Conservation (phyloP, 2,888 invertebrate genomes). For the Latheticus oryzae region DNA sequence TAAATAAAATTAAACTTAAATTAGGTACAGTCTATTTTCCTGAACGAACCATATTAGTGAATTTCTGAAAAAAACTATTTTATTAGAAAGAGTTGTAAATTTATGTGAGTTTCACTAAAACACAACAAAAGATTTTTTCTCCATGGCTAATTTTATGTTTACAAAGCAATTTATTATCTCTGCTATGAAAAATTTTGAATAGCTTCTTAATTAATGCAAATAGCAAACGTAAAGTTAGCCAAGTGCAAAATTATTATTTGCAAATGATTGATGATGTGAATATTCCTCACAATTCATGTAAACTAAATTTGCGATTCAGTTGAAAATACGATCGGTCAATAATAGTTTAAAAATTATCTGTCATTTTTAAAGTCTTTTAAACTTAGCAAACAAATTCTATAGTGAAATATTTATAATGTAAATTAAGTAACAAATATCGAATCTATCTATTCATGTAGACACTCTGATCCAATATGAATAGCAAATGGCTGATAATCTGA, state of each 20-base stretch:
- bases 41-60: no score
- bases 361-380: constrained; percentile 10
- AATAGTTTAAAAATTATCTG: constrained; percentile 8
- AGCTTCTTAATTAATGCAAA: constrained; percentile 11
- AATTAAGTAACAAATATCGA: constrained; percentile 36
- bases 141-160: no score
- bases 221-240: constrained; percentile 10
- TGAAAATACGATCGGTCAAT: constrained; percentile 5
- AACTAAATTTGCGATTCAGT: no score
- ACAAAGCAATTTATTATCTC: no score
- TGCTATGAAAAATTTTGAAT: no score
- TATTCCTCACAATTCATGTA: constrained; percentile 9
- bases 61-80: no score
- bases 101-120: no score
- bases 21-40: no score
- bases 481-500: constrained; percentile 61
- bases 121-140: no score
- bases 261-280: constrained; percentile 8
- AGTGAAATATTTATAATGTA: constrained; percentile 39
- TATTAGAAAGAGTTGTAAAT: no score
- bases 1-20: no score
- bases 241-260: constrained; percentile 6
- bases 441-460: constrained; percentile 31
- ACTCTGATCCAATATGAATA: constrained; percentile 55
- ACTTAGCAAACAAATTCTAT: constrained; percentile 21